A percentile compares a stretch with the other conserved stretches of the same genome.
Evolutionary conservation across 2,113 vertebrate genomes (phyloP).

Genomic region (Leptobrachium ailaonicum): DNA sequence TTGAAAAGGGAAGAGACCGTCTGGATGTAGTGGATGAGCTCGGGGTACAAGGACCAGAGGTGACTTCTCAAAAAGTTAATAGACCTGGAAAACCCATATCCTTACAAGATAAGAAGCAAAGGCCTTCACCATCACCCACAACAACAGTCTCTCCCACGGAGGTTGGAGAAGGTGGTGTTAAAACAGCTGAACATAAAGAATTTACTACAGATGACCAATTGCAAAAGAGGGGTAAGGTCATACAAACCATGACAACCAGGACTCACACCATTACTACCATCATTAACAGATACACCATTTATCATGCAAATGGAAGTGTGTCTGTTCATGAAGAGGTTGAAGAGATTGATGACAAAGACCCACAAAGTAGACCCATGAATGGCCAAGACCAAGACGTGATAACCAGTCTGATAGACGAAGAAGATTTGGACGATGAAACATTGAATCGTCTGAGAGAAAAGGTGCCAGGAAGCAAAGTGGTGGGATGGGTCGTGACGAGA

Average conservation of each 20-base stretch:
- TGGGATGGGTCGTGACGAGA: slow-evolving; percentile 8
- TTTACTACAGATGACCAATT: not conserved
- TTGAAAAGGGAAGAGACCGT: slow-evolving; percentile 20
- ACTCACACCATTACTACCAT: slow-evolving; percentile 10
- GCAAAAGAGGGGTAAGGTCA: slow-evolving; percentile 8
- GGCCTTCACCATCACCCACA: not conserved
- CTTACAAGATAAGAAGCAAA: not conserved
- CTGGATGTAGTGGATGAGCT: slow-evolving; percentile 14
- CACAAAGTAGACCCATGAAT: not conserved
- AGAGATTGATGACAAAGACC: not conserved
- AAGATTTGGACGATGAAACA: not conserved
- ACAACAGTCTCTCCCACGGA: not conserved
- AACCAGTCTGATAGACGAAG: not conserved
- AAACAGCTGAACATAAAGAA: not conserved
- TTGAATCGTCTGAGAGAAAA: not conserved
- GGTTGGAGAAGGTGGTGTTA: not conserved
- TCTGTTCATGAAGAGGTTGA: not conserved
- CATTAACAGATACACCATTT: slow-evolving; percentile 25
- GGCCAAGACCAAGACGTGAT: not conserved
- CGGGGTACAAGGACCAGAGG: not conserved
- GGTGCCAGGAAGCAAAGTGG: slow-evolving; percentile 1
- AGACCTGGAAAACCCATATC: not conserved
- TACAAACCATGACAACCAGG: slow-evolving; percentile 15
- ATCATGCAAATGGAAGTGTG: slow-evolving; percentile 1
- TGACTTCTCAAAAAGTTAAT: not conserved